Evolutionary conservation across 2,113 vertebrate genomes (phyloP).

Genomic region (Brienomyrus longianalis): DNA sequence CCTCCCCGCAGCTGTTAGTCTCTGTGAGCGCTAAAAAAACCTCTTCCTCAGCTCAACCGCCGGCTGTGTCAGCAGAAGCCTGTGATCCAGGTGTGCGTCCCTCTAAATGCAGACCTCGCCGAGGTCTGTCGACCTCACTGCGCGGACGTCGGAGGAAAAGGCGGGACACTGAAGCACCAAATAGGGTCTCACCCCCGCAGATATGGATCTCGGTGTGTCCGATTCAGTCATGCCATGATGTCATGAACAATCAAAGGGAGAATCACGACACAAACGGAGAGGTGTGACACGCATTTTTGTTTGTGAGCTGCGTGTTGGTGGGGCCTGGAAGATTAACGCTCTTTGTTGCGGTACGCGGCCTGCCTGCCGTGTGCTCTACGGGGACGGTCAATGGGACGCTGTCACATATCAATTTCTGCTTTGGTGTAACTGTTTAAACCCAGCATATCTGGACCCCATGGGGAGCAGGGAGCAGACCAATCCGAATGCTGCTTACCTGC

Average conservation of each 20-base stretch:
- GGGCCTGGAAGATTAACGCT: not conserved
- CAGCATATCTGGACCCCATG: not conserved
- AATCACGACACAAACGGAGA: not conserved
- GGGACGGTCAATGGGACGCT: not conserved
- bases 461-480: not conserved
- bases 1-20: not conserved
- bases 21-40: not conserved
- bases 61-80: not conserved
- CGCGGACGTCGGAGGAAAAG: not conserved
- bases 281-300: not conserved
- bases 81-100: not conserved
- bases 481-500: not conserved
- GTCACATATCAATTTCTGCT: not conserved
- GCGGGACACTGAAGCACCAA: not conserved
- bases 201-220: constrained; percentile 4
- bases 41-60: not conserved
- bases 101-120: not conserved
- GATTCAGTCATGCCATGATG: constrained; percentile 16
- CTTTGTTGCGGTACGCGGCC: not conserved
- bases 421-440: not conserved
- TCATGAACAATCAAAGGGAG: constrained; percentile 9
- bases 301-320: not conserved
- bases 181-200: not conserved
- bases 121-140: not conserved
- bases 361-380: not conserved